Percentiles rank a stretch among this genome's conserved stretches.
These are phyloP conservation scores for Acronicta leporina DNA, from an alignment of 2,888 invertebrate species.

Conservation along the genomic window DNA sequence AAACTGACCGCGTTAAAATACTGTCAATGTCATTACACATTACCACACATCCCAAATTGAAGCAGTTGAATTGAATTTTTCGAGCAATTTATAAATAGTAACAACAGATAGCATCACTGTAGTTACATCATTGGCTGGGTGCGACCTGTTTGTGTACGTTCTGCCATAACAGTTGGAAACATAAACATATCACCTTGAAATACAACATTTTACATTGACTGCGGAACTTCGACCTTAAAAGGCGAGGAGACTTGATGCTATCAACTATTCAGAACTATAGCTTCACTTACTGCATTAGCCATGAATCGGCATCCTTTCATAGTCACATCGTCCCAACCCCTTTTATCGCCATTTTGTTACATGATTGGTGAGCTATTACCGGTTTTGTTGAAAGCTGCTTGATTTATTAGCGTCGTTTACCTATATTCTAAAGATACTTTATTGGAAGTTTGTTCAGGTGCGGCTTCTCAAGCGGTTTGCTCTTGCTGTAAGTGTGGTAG, in stretches of 20 bases:
- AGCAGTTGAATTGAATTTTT: constrained; percentile 57
- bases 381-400: constrained; percentile 71
- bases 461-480: neutral
- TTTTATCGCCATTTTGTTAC: constrained; percentile 68
- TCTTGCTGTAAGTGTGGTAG: neutral
- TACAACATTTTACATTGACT: constrained; percentile 46
- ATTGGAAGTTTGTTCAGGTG: constrained; percentile 12
- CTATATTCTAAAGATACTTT: constrained; percentile 49
- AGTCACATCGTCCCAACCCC: constrained; percentile 57
- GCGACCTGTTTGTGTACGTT: constrained; percentile 73
- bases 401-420: constrained; percentile 56
- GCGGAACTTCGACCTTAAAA: constrained; percentile 49
- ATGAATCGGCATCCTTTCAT: constrained; percentile 53
- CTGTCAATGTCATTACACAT: constrained; percentile 66
- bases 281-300: constrained; percentile 29
- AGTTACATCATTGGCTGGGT: constrained; percentile 79
- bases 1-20: constrained; percentile 40
- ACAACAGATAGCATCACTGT: constrained; percentile 70
- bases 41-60: constrained; percentile 53
- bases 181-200: constrained; percentile 62
- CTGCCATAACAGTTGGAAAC: constrained; percentile 69
- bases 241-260: constrained; percentile 37
- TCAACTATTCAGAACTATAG: constrained; percentile 36
- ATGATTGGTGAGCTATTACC: constrained; percentile 81
- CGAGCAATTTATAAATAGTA: constrained; percentile 73